Evolutionary conservation across 2,888 invertebrate genomes (phyloP).

Genomic region (Scotopteryx bipunctaria): DNA sequence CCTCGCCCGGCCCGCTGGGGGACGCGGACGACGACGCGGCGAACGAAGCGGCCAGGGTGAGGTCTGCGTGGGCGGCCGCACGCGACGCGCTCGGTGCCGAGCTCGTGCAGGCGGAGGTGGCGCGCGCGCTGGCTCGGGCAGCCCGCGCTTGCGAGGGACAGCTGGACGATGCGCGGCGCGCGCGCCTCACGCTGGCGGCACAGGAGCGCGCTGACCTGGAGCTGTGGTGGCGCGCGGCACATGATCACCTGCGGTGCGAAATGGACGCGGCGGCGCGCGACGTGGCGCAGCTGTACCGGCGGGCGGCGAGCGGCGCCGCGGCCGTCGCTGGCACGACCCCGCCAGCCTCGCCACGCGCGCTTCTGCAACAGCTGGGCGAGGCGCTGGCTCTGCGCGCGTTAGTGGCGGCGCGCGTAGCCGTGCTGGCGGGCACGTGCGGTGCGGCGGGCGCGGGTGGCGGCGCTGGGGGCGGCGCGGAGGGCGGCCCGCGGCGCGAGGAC

Average conservation of each 20-base stretch:
- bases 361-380: constrained; percentile 53
- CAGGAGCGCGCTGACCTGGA: constrained; percentile 88
- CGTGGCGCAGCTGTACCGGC: constrained; percentile 86
- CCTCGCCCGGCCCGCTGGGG: constrained; percentile 84
- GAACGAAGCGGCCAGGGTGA: constrained; percentile 86
- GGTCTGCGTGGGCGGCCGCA: constrained; percentile 90
- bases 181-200: constrained; percentile 85
- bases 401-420: constrained; percentile 89
- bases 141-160: constrained; percentile 87
- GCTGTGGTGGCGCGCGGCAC: constrained; percentile 89
- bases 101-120: constrained; percentile 90
- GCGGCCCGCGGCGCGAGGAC: constrained; percentile 60
- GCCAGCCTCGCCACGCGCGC: constrained; percentile 52
- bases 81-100: constrained; percentile 89
- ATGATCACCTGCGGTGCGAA: constrained; percentile 87
- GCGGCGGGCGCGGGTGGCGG: constrained; percentile 49
- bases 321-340: constrained; percentile 63
- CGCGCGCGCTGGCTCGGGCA: constrained; percentile 87
- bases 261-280: constrained; percentile 88
- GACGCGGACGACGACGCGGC: constrained; percentile 74
- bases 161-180: constrained; percentile 78
- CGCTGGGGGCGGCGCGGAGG: constrained; percentile 30
- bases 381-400: constrained; percentile 68
- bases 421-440: constrained; percentile 84
- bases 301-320: constrained; percentile 78